A percentile compares a stretch with the other conserved stretches of the same genome.
Evolutionary conservation across 1,140 invertebrate genomes (phyloP).

Genomic region (Rhizoglyphus robini): DNA sequence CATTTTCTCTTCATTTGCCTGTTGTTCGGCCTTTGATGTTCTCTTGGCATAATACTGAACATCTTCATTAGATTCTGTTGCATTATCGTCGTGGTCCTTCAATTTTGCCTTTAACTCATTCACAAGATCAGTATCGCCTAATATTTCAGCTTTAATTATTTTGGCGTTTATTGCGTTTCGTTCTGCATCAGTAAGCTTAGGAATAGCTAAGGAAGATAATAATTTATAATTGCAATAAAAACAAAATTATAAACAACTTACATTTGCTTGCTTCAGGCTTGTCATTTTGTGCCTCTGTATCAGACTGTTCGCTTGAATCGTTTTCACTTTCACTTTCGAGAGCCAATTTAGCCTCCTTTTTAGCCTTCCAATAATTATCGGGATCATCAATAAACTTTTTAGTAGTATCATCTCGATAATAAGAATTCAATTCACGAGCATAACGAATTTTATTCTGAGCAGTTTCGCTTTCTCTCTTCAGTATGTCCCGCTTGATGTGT

Average conservation of each 20-base stretch:
- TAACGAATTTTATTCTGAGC: neutral
- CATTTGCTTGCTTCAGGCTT: neutral
- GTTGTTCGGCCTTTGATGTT: neutral
- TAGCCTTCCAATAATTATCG: neutral
- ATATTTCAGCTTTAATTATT: conserved; percentile 73
- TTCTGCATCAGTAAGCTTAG: neutral
- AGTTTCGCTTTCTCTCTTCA: neutral
- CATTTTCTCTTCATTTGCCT: conserved; percentile 44
- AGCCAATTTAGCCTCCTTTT: neutral
- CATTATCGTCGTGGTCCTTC: neutral
- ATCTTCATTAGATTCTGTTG: neutral
- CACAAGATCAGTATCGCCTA: conserved; percentile 58
- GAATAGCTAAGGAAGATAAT: neutral
- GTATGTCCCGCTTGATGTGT: neutral
- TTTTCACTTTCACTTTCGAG: neutral
- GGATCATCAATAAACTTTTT: neutral
- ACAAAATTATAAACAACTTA: neutral
- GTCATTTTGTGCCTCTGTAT: neutral
- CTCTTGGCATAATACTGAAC: neutral
- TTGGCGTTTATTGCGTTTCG: conserved; percentile 42
- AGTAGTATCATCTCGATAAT: neutral
- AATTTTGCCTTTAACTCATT: conserved; percentile 57
- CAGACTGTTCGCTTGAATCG: neutral
- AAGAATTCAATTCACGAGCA: conserved; percentile 14
- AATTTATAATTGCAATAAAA: neutral